Percentiles rank a stretch among this genome's conserved stretches.
phyloP scores from a whole-genome alignment of 2,888 invertebrate genomes.

The Metopia argyrocephala region DNA sequence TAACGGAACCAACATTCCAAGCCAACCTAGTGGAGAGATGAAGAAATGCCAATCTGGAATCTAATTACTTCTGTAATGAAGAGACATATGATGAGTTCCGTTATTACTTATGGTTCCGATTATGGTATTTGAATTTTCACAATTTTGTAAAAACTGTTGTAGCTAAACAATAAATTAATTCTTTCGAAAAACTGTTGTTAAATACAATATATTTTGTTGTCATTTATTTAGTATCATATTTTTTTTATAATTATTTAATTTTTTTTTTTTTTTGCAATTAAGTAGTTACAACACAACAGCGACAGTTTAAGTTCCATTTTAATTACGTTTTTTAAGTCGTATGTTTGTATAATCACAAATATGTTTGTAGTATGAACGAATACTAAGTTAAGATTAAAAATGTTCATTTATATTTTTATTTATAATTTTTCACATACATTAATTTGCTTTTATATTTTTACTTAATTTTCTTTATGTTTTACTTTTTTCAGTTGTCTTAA shows the following conservation, averaged over 20 bases:
- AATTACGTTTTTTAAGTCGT: constrained; percentile 45
- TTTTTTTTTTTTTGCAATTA: constrained; percentile 47
- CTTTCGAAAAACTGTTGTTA: not conserved
- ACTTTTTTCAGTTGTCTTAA: constrained; percentile 14
- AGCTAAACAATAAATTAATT: not conserved
- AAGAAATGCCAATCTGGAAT: too few species aligned
- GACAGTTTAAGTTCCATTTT: constrained; percentile 61
- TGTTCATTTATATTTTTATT: not conserved
- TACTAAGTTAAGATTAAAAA: too few species aligned
- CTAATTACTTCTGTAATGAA: too few species aligned
- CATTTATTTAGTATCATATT: constrained; percentile 12
- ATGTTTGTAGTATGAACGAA: too few species aligned
- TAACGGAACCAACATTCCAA: too few species aligned
- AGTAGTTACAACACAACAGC: constrained; percentile 55
- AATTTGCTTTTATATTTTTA: constrained; percentile 8
- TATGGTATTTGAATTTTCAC: not conserved
- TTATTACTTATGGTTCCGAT: too few species aligned
- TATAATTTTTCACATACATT: constrained; percentile 2
- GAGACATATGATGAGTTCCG: too few species aligned
- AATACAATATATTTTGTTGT: constrained; percentile 22
- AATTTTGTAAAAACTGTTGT: too few species aligned
- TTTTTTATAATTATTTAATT: too few species aligned
- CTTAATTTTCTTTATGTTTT: constrained; percentile 8
- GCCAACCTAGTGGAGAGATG: too few species aligned
- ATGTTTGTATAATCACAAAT: not conserved